Base-by-base conservation (phyloP, 2,888 invertebrate genomes). In the Keiferia lycopersicella region DNA sequence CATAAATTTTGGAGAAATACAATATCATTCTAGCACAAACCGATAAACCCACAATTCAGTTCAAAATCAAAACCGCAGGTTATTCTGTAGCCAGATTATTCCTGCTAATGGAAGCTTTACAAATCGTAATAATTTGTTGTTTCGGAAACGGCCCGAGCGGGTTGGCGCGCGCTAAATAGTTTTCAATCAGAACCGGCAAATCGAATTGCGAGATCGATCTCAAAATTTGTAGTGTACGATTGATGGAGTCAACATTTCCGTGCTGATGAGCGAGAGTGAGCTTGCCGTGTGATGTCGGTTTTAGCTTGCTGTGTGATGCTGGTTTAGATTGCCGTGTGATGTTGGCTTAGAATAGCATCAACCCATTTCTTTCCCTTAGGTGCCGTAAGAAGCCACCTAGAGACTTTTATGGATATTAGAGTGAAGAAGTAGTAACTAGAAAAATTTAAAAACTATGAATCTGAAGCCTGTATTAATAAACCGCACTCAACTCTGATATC, bases 241-340 rank as follows among this genome's bases (percentile, higher is more conserved):
- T 80, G 81, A 80, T 81, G 73, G 77, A 78, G 79, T 81, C 75
- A 79, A 81, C 80, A 80, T 81, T n/a, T n/a, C n/a, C n/a, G n/a
- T n/a, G n/a, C n/a, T n/a, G n/a, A n/a, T n/a, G n/a, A n/a, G n/a
- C n/a, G n/a, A n/a, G n/a, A n/a, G n/a, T 81, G 78, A 79, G 79
- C 14, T 22, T 14, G 22, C 18, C 26, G 26, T 26, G 26, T 26
- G 26, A 6, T 26, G 26, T 6, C 26, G 6, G 26, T 4, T n/a
- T n/a, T n/a, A 79, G 79, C 14, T 22, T 14, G 22, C 18, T 6
- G 26, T 26, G 26, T 26, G 26, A 6, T 26, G 26, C 26, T 6
- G 6, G 26, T 4, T n/a, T n/a, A 79, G 79, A 3, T 22, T 14
- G 22, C 18, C 26, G 26, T 26, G 26, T 26, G 26, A 6, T 26